Percentiles rank a stretch among this genome's conserved stretches.
These are phyloP conservation scores for Heterotilapia buettikoferi DNA, from an alignment of 2,113 vertebrate species.

Conservation along the genomic window DNA sequence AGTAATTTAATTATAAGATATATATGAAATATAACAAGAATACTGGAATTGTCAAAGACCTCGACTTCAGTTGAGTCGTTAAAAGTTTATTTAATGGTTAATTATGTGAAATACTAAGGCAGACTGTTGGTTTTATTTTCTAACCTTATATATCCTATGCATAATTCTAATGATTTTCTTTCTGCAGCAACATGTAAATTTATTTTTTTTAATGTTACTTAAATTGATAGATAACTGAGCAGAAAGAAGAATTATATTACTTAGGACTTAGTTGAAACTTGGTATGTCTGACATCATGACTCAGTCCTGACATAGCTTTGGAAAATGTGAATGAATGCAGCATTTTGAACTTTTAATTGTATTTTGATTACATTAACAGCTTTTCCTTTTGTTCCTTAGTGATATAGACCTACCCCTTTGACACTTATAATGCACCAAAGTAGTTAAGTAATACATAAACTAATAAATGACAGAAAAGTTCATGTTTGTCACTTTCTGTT, in stretches of 20 bases:
- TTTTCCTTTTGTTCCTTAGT: neutral
- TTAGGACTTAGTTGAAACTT: neutral
- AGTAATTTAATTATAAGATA: neutral
- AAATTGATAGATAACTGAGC: neutral
- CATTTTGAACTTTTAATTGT: neutral
- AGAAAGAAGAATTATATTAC: neutral
- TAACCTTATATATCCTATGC: neutral
- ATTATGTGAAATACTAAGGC: neutral
- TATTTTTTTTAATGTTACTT: neutral
- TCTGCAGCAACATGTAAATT: neutral
- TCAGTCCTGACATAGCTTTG: neutral
- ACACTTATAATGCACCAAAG: neutral
- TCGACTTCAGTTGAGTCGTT: accelerated
- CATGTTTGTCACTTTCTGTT: neutral
- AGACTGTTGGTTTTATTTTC: neutral
- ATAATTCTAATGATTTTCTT: neutral
- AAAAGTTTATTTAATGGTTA: neutral
- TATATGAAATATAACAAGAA: neutral
- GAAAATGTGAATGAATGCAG: neutral
- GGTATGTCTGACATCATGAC: neutral
- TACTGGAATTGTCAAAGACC: neutral
- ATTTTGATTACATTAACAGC: neutral
- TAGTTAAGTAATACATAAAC: neutral
- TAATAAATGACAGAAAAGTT: neutral
- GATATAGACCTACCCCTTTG: neutral